Evolutionary conservation across 2,888 invertebrate species (phyloP).

Genomic region (Lampropteryx suffumata): DNA sequence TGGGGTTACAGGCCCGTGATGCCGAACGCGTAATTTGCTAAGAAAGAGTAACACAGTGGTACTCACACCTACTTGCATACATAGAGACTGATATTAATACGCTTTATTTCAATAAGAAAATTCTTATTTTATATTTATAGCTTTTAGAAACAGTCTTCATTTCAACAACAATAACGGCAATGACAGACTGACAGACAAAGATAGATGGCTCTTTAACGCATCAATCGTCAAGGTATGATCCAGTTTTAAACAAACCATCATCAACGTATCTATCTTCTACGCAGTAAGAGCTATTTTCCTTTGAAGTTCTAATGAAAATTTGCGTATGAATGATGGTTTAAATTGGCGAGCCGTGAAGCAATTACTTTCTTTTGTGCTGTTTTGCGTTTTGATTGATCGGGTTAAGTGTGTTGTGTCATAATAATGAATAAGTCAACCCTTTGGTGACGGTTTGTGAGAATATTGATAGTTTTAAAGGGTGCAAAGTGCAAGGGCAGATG

Average conservation of each 20-base stretch:
- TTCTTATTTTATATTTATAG: too few species aligned
- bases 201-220: slow-evolving; percentile 25
- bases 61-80: too few species aligned
- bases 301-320: slow-evolving; percentile 9
- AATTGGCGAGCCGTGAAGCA: slow-evolving; percentile 26
- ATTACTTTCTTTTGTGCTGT: slow-evolving; percentile 27
- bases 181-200: slow-evolving; percentile 23
- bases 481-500: background rate
- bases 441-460: slow-evolving; percentile 11
- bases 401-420: slow-evolving; percentile 26
- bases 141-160: slow-evolving; percentile 14
- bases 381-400: slow-evolving; percentile 26
- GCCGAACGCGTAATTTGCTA: too few species aligned
- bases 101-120: too few species aligned
- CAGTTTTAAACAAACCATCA: slow-evolving; percentile 8
- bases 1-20: too few species aligned
- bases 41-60: too few species aligned
- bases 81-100: too few species aligned
- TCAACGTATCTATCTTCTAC: background rate
- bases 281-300: slow-evolving; percentile 1
- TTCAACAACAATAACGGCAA: slow-evolving; percentile 19
- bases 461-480: slow-evolving; percentile 4
- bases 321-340: slow-evolving; percentile 21
- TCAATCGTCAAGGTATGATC: slow-evolving; percentile 26
- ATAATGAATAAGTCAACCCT: slow-evolving; percentile 22